phyloP scores from a whole-genome alignment of 2,113 vertebrate genomes.

The Dasypus novemcinctus region DNA sequence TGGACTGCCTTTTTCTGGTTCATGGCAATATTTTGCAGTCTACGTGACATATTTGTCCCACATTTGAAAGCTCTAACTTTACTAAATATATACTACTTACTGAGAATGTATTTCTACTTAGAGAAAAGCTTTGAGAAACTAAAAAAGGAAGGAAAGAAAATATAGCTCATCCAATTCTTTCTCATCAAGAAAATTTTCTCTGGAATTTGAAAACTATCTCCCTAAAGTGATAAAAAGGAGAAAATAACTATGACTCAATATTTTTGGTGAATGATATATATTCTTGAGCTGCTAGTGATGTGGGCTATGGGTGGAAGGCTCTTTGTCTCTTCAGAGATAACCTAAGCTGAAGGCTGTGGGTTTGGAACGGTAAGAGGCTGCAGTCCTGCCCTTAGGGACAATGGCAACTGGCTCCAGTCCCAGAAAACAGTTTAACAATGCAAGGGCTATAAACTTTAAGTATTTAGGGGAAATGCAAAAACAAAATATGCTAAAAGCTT shows the following conservation, averaged over 20 bases:
- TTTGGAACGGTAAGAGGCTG: too few species aligned
- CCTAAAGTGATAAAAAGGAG: not conserved
- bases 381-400: too few species aligned
- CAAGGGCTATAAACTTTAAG: too few species aligned
- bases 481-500: too few species aligned
- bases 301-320: too few species aligned
- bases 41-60: not conserved
- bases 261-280: not conserved
- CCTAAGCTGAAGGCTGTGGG: too few species aligned
- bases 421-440: too few species aligned
- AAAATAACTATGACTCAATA: not conserved
- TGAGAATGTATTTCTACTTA: not conserved
- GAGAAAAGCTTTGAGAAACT: not conserved
- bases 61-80: not conserved
- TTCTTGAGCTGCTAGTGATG: not conserved
- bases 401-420: too few species aligned
- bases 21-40: conserved; percentile 27
- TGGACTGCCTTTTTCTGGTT: conserved; percentile 17
- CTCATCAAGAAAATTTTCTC: not conserved
- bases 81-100: conserved; percentile 26
- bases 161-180: not conserved
- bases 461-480: too few species aligned
- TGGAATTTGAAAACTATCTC: not conserved
- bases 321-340: too few species aligned
- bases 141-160: not conserved